Evolutionary conservation across 2,888 invertebrate species (phyloP).

Genomic region (Ennomos fuscantarius): DNA sequence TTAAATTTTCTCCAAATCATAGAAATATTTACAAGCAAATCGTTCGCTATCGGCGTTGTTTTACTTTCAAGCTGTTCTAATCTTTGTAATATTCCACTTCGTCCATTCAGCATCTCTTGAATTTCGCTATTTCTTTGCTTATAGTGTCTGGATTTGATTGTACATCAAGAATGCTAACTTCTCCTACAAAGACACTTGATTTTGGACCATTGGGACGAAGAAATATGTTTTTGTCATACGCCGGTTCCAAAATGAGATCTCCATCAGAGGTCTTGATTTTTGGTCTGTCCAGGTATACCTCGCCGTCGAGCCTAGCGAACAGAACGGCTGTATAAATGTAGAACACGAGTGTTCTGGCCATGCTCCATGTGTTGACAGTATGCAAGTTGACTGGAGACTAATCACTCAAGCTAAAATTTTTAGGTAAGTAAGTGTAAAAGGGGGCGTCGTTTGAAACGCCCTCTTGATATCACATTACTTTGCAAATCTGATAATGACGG

Average conservation of each 20-base stretch:
- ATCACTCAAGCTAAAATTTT: not conserved
- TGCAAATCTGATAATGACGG: not conserved
- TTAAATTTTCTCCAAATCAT: slow-evolving; percentile 58
- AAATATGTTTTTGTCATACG: slow-evolving; percentile 91
- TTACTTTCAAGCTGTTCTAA: slow-evolving; percentile 61
- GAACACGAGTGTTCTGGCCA: slow-evolving; percentile 53
- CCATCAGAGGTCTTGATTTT: slow-evolving; percentile 87
- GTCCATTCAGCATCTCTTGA: slow-evolving; percentile 46
- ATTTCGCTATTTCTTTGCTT: slow-evolving; percentile 38
- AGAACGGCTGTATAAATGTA: slow-evolving; percentile 51
- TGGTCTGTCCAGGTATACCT: slow-evolving; percentile 87
- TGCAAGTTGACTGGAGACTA: slow-evolving; percentile 37
- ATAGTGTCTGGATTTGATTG: slow-evolving; percentile 54
- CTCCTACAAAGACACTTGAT: slow-evolving; percentile 88
- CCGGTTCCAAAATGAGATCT: slow-evolving; percentile 91
- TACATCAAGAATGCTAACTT: slow-evolving; percentile 85
- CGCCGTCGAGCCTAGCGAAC: slow-evolving; percentile 58
- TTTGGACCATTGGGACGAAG: slow-evolving; percentile 89
- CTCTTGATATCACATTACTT: slow-evolving; percentile 6
- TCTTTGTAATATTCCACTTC: slow-evolving; percentile 55
- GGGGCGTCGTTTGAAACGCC: slow-evolving; percentile 6
- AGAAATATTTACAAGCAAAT: slow-evolving; percentile 54
- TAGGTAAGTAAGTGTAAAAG: not conserved
- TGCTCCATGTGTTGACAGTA: slow-evolving; percentile 50
- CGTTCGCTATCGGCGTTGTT: slow-evolving; percentile 38